Base-by-base conservation (phyloP, 2,888 invertebrate species). In the Lochmaea capreae region DNA sequence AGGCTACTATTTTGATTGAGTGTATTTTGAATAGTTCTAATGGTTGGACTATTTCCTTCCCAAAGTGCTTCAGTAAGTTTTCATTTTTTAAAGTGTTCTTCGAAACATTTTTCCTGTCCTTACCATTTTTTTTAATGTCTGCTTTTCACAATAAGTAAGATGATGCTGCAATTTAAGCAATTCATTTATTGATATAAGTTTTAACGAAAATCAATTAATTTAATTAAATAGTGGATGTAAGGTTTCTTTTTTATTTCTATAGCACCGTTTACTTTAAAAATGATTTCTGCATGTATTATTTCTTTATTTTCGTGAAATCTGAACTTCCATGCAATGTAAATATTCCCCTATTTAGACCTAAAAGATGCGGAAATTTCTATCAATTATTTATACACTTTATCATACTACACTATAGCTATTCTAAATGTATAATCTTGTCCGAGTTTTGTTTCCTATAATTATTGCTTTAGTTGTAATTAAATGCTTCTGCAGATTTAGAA, bases 211-310 rank as follows among this genome's bases (percentile, higher is more conserved):
- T 11, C 14, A 46, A 22, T 11, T n/a, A 14, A 58, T 54, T 71
- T 71, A 18, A 54, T 18, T 54, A 18, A 18, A 54, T 74, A 75
- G 69, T 71, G 67, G 52, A 65, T 70, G 69, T 66, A 69, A 68
- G 72, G 66, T 49, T 65, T 49, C 54, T n/a, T 75, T 58, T 52
- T 66, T 54, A 16, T 54, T 72, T 61, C 42, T 68, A 52, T 61
- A 72, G 70, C 75, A 75, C 22, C 33, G 57, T 65, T 65, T 67
- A 62, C 52, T 75, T 71, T 62, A 16, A 58, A 65, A 65, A 69
- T 69, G 68, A 63, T 62, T 69, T 61, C 52, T 70, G 72, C 75
- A 72, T 75, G 75, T 49, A 49, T 57, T 67, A 58, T 68, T 63
- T 46, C 33, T 58, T 57, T 57, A 54, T 54, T 70, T 69, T 59